These are phyloP conservation scores for Atherinomorus stipes DNA, from an alignment of 2,113 vertebrate genomes.

Conservation along the genomic window DNA sequence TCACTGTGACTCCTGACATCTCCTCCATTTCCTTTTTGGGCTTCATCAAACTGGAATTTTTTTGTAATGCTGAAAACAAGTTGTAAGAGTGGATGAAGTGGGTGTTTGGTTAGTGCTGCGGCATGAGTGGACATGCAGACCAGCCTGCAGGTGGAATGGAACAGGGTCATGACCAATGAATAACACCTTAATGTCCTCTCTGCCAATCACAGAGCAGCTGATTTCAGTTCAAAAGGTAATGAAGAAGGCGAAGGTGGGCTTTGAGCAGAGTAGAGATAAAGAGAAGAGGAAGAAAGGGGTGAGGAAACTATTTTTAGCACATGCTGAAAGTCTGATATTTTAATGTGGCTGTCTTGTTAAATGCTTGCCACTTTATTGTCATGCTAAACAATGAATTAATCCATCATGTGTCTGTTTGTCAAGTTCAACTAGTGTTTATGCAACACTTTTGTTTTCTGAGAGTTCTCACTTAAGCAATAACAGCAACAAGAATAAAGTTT, in stretches of 20 bases:
- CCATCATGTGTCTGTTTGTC: background rate
- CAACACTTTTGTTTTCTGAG: background rate
- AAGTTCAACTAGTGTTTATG: background rate
- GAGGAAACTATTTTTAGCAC: conserved; percentile 32
- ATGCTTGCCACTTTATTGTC: conserved; percentile 3
- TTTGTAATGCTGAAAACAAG: background rate
- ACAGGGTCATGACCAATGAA: conserved; percentile 53
- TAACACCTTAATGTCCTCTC: conserved; percentile 65
- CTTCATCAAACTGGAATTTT: conserved; percentile 48
- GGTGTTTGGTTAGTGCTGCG: conserved; percentile 15
- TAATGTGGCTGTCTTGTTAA: conserved; percentile 10
- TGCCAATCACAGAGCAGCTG: conserved; percentile 58
- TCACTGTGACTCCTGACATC: conserved; percentile 63
- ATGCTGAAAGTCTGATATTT: conserved; percentile 38
- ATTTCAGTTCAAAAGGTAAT: conserved; percentile 21
- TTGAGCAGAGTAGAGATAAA: conserved; percentile 5
- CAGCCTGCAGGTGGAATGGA: conserved; percentile 35
- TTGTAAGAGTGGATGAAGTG: background rate
- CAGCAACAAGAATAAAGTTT: background rate
- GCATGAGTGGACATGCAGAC: conserved; percentile 22
- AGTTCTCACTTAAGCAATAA: background rate
- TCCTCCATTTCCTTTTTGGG: conserved; percentile 51
- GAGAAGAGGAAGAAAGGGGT: conserved; percentile 17
- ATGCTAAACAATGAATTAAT: conserved; percentile 35
- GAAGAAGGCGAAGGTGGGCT: conserved; percentile 18